These are phyloP conservation scores for Coenobita brevimanus DNA, from an alignment of 1,140 invertebrate species.

Conservation along the genomic window DNA sequence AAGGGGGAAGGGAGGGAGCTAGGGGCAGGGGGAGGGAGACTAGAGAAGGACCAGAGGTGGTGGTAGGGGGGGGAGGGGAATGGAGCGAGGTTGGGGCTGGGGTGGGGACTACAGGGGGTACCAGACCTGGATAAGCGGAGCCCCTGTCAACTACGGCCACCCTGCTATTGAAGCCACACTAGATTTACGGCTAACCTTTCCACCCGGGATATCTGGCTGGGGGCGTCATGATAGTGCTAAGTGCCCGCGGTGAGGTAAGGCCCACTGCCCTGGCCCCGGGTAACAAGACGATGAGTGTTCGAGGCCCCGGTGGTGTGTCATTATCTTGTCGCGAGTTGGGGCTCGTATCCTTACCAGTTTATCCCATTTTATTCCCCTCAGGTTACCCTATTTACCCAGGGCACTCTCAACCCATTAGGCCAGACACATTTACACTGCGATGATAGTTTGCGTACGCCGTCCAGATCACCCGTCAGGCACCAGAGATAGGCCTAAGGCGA, in stretches of 20 bases:
- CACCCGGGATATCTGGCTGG: conserved; percentile 56
- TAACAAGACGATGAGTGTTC: neutral
- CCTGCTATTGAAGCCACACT: conserved; percentile 62
- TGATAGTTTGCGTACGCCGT: conserved; percentile 1
- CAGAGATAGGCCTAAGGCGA: neutral
- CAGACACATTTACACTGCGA: conserved; percentile 45
- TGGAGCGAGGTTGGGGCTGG: too few species aligned
- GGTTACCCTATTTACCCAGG: conserved; percentile 39
- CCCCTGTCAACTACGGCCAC: conserved; percentile 52
- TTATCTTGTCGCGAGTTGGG: conserved; percentile 14
- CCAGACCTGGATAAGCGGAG: conserved; percentile 34
- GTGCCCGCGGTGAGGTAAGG: too few species aligned
- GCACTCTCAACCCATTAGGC: conserved; percentile 47
- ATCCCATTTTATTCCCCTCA: conserved; percentile 28
- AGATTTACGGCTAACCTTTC: conserved; percentile 66
- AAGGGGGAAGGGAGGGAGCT: neutral
- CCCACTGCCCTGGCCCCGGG: too few species aligned
- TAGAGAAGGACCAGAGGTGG: too few species aligned
- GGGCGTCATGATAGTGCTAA: conserved; percentile 49
- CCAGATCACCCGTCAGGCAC: neutral
- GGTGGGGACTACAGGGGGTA: neutral
- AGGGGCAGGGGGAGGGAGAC: too few species aligned
- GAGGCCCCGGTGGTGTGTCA: neutral
- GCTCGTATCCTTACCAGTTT: neutral
- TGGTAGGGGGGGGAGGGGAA: too few species aligned